These are phyloP conservation scores for Lordiphosa stackelbergi DNA, from an alignment of 1,140 invertebrate species.

Conservation along the genomic window DNA sequence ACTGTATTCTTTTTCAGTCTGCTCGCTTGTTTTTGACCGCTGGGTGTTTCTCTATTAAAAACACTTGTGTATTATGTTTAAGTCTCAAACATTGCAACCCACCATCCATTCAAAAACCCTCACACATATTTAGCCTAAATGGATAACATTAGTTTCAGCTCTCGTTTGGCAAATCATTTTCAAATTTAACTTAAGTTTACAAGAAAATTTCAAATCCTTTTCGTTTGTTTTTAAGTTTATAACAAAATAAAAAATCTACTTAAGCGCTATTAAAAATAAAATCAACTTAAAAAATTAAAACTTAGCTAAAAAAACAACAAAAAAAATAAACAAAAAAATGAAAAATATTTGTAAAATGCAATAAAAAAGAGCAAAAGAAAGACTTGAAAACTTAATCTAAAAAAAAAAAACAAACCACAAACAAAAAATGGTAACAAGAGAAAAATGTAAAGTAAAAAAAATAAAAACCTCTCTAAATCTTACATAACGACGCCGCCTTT, in stretches of 20 bases:
- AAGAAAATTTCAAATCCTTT: constrained; percentile 52
- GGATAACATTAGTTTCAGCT: constrained; percentile 51
- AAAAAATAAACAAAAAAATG: constrained; percentile 44
- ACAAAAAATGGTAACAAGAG: constrained; percentile 35
- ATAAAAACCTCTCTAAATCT: constrained; percentile 25
- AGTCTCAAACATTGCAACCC: constrained; percentile 47
- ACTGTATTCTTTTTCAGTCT: no score
- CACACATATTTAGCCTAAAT: constrained; percentile 58
- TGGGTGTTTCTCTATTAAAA: constrained; percentile 7
- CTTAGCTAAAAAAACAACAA: constrained; percentile 52
- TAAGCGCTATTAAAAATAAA: constrained; percentile 40
- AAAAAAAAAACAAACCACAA: constrained; percentile 29
- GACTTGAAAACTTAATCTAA: constrained; percentile 71
- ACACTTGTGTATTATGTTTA: constrained; percentile 52
- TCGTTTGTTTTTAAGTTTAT: constrained; percentile 53
- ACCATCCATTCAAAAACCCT: constrained; percentile 34
- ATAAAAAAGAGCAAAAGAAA: constrained; percentile 77
- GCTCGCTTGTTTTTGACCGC: background rate
- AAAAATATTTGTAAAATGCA: constrained; percentile 67
- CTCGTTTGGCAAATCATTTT: constrained; percentile 53
- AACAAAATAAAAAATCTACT: constrained; percentile 41
- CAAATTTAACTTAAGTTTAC: constrained; percentile 53
- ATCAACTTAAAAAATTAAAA: constrained; percentile 41
- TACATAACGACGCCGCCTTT: constrained; percentile 1
- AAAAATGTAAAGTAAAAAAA: constrained; percentile 36